These are phyloP conservation scores for Gastrophysa polygoni DNA, from an alignment of 2,888 invertebrate genomes.

Conservation along the genomic window DNA sequence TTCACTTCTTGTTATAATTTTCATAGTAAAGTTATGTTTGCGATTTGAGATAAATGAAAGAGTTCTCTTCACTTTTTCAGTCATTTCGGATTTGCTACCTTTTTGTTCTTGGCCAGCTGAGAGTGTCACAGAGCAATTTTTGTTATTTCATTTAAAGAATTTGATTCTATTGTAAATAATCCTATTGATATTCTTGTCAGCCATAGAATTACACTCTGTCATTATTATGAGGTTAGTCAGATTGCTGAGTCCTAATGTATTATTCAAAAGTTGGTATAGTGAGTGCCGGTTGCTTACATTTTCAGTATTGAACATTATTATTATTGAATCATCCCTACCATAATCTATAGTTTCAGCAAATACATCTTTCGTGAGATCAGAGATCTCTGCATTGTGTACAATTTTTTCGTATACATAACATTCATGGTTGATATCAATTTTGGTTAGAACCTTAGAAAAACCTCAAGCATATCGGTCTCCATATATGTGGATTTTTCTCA, in stretches of 20 bases:
- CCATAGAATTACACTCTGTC: not conserved
- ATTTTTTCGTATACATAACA: not conserved
- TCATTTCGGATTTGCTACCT: slow-evolving; percentile 6
- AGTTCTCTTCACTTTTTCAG: slow-evolving; percentile 4
- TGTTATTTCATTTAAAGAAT: not conserved
- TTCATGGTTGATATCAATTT: not conserved
- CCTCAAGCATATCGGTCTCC: not conserved
- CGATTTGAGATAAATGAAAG: not conserved
- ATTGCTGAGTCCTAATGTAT: slow-evolving; percentile 8
- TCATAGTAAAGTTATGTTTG: not conserved
- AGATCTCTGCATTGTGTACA: not conserved
- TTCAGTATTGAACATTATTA: slow-evolving; percentile 8
- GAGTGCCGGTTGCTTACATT: not conserved
- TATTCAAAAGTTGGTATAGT: not conserved
- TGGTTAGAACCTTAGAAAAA: slow-evolving; percentile 1
- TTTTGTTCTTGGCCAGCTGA: not conserved
- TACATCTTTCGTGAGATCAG: slow-evolving; percentile 1
- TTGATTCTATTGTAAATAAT: slow-evolving; percentile 8
- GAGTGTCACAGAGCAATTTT: slow-evolving; percentile 3
- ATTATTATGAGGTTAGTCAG: slow-evolving; percentile 2
- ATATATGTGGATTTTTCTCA: slow-evolving; percentile 6
- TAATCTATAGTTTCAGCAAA: slow-evolving; percentile 10
- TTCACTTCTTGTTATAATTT: not conserved
- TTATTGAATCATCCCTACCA: slow-evolving; percentile 5
- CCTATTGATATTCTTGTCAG: slow-evolving; percentile 10